Base-by-base conservation (phyloP, 2,113 vertebrate genomes). In the Tylochromis polylepis region DNA sequence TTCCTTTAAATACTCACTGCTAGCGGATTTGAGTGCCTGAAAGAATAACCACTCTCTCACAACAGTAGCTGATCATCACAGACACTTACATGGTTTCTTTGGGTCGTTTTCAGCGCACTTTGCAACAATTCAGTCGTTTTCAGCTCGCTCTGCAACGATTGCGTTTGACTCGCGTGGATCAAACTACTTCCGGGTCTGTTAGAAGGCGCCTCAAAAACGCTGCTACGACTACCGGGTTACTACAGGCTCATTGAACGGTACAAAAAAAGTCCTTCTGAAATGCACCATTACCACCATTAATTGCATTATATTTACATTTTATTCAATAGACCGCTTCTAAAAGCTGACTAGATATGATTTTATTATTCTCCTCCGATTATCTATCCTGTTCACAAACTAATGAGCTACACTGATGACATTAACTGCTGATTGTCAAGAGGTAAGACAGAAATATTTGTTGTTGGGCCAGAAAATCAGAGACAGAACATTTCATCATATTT, bases 31-130 rank as follows among this genome's bases (percentile, higher is more conserved):
- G 4, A 3, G 6, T 1, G 1, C 11, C 12, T 49, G 2, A 36
- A 81, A 70, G 36, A 31, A 7, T 1, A 5, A 31, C 1, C 2
- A 4, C 5, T 15, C 4, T 29, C 2, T 2, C 3, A n/a, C 22
- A 14, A 51, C 4, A 20, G 1, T 2, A 2, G 1, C 4, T 11
- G 4, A 20, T 16, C 2, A 3, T 34, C 1, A 6, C 3, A 10
- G 3, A 59, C 41, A 92, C 95, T 92, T 58, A 95, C 95, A 95
- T 95, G 57, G 14, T 11, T 41, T 9, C 43, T 67, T 67, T 67
- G 22, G 34, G n/a, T 14, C 2, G 8, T 27, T 83, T 49, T 72
- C 38, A 14, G 58, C 8, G 82, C 11, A 3, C 6, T 75, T 4
- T 2, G 2, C 7, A 85, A 29, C 10, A 3, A 7, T 41, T 11